Percentiles rank a stretch among this genome's conserved stretches.
Evolutionary conservation across 2,888 invertebrate genomes (phyloP).

Genomic region (Muschampia plurimacula): DNA sequence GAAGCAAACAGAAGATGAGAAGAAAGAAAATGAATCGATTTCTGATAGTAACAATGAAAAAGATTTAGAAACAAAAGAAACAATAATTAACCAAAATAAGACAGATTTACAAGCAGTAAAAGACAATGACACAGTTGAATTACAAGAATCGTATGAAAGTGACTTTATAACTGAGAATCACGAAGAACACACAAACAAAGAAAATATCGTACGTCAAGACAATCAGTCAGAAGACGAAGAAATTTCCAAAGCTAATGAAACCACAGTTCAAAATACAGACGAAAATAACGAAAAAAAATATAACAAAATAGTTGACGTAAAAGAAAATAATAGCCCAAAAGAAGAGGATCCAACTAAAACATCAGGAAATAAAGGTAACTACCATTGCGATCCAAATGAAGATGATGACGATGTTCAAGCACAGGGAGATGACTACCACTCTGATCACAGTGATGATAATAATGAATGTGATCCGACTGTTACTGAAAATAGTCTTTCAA

Average conservation of each 20-base stretch:
- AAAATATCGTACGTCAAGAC: slow-evolving; percentile 41
- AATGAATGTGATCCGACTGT: slow-evolving; percentile 71
- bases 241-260: slow-evolving; percentile 37
- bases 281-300: slow-evolving; percentile 22
- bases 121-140: background rate
- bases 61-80: slow-evolving; percentile 9
- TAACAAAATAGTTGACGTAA: background rate
- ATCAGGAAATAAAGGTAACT: slow-evolving; percentile 71
- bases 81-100: slow-evolving; percentile 44
- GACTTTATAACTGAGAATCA: slow-evolving; percentile 12
- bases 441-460: slow-evolving; percentile 74
- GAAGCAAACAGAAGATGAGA: background rate
- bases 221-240: slow-evolving; percentile 39
- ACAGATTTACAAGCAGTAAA: slow-evolving; percentile 23
- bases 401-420: slow-evolving; percentile 85
- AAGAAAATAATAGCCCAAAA: slow-evolving; percentile 3
- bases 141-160: background rate
- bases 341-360: slow-evolving; percentile 40
- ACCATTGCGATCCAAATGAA: slow-evolving; percentile 70
- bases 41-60: background rate
- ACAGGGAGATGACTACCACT: slow-evolving; percentile 72
- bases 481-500: slow-evolving; percentile 68
- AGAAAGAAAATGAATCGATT: background rate
- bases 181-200: slow-evolving; percentile 54
- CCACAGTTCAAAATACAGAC: slow-evolving; percentile 21